Percentiles rank a stretch among this genome's conserved stretches.
These are phyloP conservation scores for Eupeodes luniger DNA, from an alignment of 2,888 invertebrate species.

Conservation along the genomic window DNA sequence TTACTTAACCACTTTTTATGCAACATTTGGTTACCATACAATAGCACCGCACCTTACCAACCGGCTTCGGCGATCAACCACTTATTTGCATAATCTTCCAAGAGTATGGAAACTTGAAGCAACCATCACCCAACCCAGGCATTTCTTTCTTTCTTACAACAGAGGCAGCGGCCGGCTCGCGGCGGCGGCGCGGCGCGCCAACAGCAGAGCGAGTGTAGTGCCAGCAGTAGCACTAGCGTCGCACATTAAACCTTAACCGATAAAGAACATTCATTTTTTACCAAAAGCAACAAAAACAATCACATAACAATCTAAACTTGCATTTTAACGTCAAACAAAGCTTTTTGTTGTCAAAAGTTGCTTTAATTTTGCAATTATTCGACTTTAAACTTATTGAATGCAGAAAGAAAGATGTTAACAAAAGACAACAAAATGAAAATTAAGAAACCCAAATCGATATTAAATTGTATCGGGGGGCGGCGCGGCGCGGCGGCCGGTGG, in stretches of 20 bases:
- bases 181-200: not conserved
- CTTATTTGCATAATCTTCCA: constrained; percentile 16
- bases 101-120: not conserved
- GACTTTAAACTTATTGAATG: not conserved
- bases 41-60: not conserved
- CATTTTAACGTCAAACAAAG: constrained; percentile 4
- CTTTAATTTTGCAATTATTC: constrained; percentile 33
- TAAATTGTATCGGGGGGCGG: not conserved
- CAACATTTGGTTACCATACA: not conserved
- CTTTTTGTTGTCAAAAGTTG: constrained; percentile 1
- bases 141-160: not conserved
- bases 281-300: constrained; percentile 17
- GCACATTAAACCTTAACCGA: not conserved
- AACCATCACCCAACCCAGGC: not conserved
- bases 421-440: constrained; percentile 21
- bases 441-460: constrained; percentile 25
- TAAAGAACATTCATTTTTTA: not conserved
- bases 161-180: too few species aligned
- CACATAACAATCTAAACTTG: not conserved
- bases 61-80: not conserved
- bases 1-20: constrained; percentile 20
- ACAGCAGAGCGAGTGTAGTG: too few species aligned
- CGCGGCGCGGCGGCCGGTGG: constrained; percentile 29
- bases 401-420: constrained; percentile 27
- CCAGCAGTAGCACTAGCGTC: too few species aligned